Conservation (phyloP, 2,113 vertebrate genomes). For the Sylvia atricapilla region DNA sequence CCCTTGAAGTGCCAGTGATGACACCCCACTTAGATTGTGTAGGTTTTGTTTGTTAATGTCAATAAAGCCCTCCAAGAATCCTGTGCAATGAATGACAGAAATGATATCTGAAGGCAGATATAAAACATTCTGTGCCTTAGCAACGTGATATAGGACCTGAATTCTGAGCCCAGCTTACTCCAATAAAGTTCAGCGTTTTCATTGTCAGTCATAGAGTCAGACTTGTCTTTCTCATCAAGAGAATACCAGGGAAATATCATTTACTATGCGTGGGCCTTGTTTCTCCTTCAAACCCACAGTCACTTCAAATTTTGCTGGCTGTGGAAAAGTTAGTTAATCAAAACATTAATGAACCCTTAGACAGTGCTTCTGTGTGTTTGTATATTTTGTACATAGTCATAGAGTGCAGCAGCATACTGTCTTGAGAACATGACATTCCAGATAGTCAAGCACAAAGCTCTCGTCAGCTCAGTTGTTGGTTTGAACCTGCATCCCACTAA, state of each 20-base stretch:
- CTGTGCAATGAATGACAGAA: background rate
- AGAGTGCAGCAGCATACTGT: background rate
- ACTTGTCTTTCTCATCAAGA: background rate
- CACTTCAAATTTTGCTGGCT: background rate
- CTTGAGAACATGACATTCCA: background rate
- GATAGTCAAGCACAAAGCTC: background rate
- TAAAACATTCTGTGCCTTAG: background rate
- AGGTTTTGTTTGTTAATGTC: constrained; percentile 21
- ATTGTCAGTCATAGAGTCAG: background rate
- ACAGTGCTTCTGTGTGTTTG: background rate
- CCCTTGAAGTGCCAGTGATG: background rate
- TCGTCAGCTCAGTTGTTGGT: background rate
- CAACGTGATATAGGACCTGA: background rate
- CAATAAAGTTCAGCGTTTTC: background rate
- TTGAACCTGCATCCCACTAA: background rate
- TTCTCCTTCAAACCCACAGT: background rate
- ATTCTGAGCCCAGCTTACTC: background rate
- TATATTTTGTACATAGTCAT: background rate
- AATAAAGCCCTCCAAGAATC: background rate
- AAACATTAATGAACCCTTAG: background rate
- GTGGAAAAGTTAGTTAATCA: background rate
- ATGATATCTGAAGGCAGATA: background rate
- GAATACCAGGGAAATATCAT: background rate
- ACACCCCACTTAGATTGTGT: background rate
- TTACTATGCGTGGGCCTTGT: background rate